Evolutionary conservation across 2,888 invertebrate species (phyloP), one percentile per base, ranked within the genome.

Genomic region (Lochmaea capreae): DNA sequence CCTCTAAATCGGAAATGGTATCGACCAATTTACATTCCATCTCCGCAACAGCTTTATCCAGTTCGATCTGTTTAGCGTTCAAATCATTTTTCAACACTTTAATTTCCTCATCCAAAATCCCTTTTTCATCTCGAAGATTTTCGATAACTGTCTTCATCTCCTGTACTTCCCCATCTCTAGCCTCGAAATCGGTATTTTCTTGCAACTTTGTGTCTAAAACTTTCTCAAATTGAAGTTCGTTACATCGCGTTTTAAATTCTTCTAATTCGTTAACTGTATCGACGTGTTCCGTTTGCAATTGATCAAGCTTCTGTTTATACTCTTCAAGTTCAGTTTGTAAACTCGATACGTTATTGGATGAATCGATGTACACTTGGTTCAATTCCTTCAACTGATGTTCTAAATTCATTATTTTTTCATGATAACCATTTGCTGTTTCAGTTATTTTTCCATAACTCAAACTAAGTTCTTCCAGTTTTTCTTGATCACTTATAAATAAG

Each of bases 1-100:
- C 75, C 63, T 81, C 80, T 61, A 82, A 61, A 54, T 78, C 80
- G 3, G 75, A 72, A 68, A 74, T 62, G 26, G 69, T 76, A 54
- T 58, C 76, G 9, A 70, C 83, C 79, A 75, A 81, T 84, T 59
- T 77, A 57, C 74, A 65, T n/a, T 85, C 77, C 85, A 86, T 75
- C 84, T 85, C 74, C 84, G 85, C 0, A 85, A 70, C 71, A 52
- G 72, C 43, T 52, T 65, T 72, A 33, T 76, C 76, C 39, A 79
- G 59, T 61, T 76, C 74, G 8, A 73, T 69, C 26, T 76, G 72
- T 61, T 73, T 79, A 3, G 71, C 63, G 12, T 78, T 76, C 39
- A 82, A 57, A 43, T 49, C n/a, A 49, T 74, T 65, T 18, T 72
- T 77, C 67, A 77, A 18, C 42, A 73, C 18, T 46, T 65, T 71